Percentiles rank a stretch among this genome's conserved stretches.
Evolutionary conservation across 2,888 invertebrate genomes (phyloP).

Genomic region (Megamerina dolium): DNA sequence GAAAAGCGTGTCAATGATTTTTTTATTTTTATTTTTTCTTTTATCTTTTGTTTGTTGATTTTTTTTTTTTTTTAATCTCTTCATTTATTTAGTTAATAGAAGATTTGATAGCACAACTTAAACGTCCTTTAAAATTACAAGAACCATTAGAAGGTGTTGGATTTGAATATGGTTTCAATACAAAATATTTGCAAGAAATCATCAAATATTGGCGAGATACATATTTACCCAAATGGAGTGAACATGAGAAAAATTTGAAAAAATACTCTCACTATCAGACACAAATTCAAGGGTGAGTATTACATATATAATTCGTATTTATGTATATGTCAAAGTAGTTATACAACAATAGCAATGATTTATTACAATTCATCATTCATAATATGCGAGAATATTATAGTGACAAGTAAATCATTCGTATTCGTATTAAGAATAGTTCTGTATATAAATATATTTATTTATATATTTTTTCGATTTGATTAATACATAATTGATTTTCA

Average conservation of each 20-base stretch:
- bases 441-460: no score
- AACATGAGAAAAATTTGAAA: constrained; percentile 66
- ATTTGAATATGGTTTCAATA: constrained; percentile 79
- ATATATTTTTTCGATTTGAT: no score
- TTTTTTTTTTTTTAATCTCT: neutral
- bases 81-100: constrained; percentile 49
- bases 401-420: no score
- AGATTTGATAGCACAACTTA: constrained; percentile 58
- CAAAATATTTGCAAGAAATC: constrained; percentile 60
- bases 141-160: constrained; percentile 61
- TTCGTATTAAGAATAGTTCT: no score
- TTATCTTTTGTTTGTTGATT: neutral
- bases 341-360: neutral
- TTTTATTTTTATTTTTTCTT: neutral
- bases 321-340: neutral
- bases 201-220: constrained; percentile 72
- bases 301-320: neutral
- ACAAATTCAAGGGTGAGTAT: constrained; percentile 58
- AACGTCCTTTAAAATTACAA: constrained; percentile 51
- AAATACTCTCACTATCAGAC: constrained; percentile 69
- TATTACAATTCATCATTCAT: neutral
- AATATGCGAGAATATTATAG: neutral
- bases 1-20: neutral
- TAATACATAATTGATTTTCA: no score
- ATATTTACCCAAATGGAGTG: constrained; percentile 63